Evolutionary conservation across 2,888 invertebrate species (phyloP), one percentile per base, ranked within the genome.

Genomic region (Notocelia uddmanniana): DNA sequence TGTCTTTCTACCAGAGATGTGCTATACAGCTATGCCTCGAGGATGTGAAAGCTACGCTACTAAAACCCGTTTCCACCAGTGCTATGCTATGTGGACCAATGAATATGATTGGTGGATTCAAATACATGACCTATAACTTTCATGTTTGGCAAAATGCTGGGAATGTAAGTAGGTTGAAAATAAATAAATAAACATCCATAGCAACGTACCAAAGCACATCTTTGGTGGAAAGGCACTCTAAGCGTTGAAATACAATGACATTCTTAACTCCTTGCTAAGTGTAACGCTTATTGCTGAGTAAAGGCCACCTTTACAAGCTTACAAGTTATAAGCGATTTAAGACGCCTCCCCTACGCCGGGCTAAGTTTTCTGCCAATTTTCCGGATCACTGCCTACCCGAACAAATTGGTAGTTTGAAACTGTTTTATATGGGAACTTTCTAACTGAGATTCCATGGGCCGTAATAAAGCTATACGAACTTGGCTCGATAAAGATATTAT

Each of bases 281-380:
- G 2, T 45, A n/a, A 45, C 45, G n/a, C n/a, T 45, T n/a, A 26
- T 54, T 55, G 26, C 26, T 55, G 55, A n/a, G 45, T n/a, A n/a
- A 15, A 41, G 45, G 1, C 8, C 23, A 62, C n/a, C 45, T 18
- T 11, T 31, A 50, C n/a, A 21, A 18, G 37, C 34, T 66, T 66
- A 50, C 34, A 54, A 55, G 41, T n/a, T 10, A 45, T 69, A 23
- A 54, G 34, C 62, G 48, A 72, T 68, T 68, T 37, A 62, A 26
- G 57, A 57, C 19, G 23, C 48, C 62, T 37, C 62, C 60, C 54
- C 55, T 52, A 10, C 34, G 23, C 31, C 64, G 67, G 64, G 50
- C 63, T 60, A 79, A 80, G 77, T 80, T 80, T 76, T 62, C 69
- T 76, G 76, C 73, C 81, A 84, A 84, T 84, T 84, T 84, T 75